Percentiles rank a stretch among this genome's conserved stretches.
Conservation (phyloP, 92 coral and sea anemone species). For the Scolanthus callimorphus region DNA sequence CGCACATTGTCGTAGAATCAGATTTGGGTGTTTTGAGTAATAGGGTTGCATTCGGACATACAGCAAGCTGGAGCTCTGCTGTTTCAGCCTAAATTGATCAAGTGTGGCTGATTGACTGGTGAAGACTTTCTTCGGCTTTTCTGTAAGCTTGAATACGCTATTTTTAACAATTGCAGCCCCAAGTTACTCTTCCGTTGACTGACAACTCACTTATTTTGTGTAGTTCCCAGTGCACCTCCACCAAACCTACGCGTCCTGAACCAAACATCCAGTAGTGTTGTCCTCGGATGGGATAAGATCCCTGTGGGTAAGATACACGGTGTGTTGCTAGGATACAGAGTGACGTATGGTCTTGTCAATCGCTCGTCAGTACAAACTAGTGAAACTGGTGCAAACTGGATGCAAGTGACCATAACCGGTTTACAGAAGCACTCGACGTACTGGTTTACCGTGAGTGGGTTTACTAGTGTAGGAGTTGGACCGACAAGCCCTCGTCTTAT, state of each 20-base stretch:
- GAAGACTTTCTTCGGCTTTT: too few species aligned
- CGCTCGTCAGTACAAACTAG: background rate
- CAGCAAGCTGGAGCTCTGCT: too few species aligned
- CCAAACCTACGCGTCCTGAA: conserved; percentile 3
- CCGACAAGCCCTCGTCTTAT: background rate
- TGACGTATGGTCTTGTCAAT: background rate
- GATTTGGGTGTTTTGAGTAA: background rate
- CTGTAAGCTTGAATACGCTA: background rate
- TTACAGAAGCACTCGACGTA: background rate
- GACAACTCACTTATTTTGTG: background rate
- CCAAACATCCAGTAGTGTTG: conserved; percentile 10
- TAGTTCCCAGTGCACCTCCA: conserved; percentile 6
- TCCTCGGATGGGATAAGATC: conserved; percentile 7
- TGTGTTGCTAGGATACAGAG: background rate
- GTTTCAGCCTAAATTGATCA: too few species aligned
- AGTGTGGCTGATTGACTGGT: too few species aligned
- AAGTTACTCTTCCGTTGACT: too few species aligned
- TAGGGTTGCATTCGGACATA: too few species aligned
- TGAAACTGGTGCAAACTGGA: background rate
- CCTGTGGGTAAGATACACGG: background rate
- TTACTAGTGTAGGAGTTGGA: background rate
- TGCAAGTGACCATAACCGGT: background rate
- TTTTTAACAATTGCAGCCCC: background rate
- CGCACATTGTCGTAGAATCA: background rate
- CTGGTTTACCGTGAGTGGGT: background rate